A percentile compares a stretch with the other conserved stretches of the same genome.
Evolutionary conservation across 2,888 invertebrate species (phyloP).

Genomic region (Brenthis daphne): DNA sequence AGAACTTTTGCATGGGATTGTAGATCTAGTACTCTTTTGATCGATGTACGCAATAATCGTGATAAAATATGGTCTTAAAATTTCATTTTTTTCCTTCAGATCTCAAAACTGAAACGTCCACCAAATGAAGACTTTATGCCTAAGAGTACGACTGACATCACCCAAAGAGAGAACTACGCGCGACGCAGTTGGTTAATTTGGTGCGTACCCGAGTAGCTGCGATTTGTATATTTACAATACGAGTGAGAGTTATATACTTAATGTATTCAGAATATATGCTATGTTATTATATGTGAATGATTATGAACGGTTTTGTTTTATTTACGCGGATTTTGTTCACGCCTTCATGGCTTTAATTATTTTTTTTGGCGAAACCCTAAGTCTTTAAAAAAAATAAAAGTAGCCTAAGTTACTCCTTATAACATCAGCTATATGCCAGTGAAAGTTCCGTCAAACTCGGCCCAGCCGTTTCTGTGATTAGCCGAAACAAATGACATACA

Average conservation of each 20-base stretch:
- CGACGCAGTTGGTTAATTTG: constrained; percentile 4
- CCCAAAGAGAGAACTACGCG: constrained; percentile 23
- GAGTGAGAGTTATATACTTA: neutral
- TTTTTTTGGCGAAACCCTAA: no score
- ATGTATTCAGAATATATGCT: neutral
- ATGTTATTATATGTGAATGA: neutral
- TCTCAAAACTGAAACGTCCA: constrained; percentile 34
- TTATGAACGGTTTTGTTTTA: neutral
- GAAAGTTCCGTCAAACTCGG: no score
- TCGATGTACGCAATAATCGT: no score
- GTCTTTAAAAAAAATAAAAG: no score
- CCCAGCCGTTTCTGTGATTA: no score
- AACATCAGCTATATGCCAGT: no score
- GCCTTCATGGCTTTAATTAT: no score
- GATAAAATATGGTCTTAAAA: neutral
- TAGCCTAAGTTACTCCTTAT: no score
- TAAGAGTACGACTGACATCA: constrained; percentile 31
- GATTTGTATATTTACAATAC: constrained; percentile 11
- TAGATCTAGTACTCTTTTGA: no score
- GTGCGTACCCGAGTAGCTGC: neutral
- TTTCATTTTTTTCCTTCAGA: constrained; percentile 17
- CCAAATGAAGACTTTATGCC: constrained; percentile 33
- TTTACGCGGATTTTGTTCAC: no score
- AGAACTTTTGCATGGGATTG: no score
- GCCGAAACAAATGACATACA: no score